Evolutionary conservation across 2,113 vertebrate genomes (phyloP).

Genomic region (Pholis gunnellus): DNA sequence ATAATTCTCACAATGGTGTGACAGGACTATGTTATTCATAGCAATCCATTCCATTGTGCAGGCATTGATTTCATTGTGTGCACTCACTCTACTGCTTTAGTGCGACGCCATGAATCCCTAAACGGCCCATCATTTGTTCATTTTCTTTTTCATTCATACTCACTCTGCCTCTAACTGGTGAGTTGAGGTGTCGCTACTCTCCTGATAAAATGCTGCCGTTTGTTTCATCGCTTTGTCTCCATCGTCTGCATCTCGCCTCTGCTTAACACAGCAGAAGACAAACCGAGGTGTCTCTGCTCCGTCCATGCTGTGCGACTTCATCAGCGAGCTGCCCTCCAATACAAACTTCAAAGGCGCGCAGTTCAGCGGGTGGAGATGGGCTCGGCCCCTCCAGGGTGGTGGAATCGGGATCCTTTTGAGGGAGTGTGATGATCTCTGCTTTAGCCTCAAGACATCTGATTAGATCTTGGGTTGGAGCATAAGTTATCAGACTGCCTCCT

Average conservation of each 20-base stretch:
- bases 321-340: slow-evolving; percentile 23
- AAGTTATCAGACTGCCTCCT: slow-evolving; percentile 43
- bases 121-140: neutral
- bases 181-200: neutral
- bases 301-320: slow-evolving; percentile 22
- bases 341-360: slow-evolving; percentile 43
- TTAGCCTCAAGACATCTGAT: slow-evolving; percentile 54
- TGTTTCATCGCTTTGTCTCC: neutral
- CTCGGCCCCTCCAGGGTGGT: neutral
- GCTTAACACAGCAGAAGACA: neutral
- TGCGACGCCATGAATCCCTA: neutral
- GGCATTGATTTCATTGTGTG: neutral
- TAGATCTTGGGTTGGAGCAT: slow-evolving; percentile 36
- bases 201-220: neutral
- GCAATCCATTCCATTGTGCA: neutral
- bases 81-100: neutral
- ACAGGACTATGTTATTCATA: neutral
- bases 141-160: neutral
- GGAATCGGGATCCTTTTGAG: slow-evolving; percentile 24
- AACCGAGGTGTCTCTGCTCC: neutral
- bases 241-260: slow-evolving; percentile 1
- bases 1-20: too few relatives aligned
- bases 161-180: neutral
- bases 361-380: slow-evolving; percentile 36
- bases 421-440: slow-evolving; percentile 43